A percentile compares a stretch with the other conserved stretches of the same genome.
Evolutionary conservation across 2,888 invertebrate species (phyloP).

Genomic region (Trissolcus japonicus): DNA sequence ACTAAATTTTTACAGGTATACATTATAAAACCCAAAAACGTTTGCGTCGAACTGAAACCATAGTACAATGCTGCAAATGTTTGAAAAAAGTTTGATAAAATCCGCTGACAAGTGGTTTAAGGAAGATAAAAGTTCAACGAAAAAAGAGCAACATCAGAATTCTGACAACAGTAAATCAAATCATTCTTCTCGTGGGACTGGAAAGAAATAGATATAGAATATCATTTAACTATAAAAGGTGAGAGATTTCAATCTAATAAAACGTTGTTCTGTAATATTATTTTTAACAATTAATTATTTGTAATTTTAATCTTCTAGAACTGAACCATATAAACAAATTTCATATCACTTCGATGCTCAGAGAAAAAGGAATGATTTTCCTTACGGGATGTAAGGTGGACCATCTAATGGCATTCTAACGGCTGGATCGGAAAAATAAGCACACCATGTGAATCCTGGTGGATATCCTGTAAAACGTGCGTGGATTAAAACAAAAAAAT

Average conservation of each 20-base stretch:
- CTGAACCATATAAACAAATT: background rate
- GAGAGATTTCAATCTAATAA: no score
- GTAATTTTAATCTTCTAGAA: background rate
- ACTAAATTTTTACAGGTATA: no score
- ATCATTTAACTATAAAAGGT: no score
- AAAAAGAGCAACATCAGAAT: conserved; percentile 5
- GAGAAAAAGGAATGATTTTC: background rate
- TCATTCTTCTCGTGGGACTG: no score
- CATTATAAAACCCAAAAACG: no score
- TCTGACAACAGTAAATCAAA: background rate
- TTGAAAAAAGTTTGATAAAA: conserved; percentile 9
- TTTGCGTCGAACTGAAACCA: no score
- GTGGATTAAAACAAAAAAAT: conserved; percentile 28
- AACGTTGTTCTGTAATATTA: no score
- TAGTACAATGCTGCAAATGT: conserved; percentile 11
- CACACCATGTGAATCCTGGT: conserved; percentile 74
- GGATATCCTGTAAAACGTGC: conserved; percentile 73
- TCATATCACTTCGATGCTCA: background rate
- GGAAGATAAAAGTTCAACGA: background rate
- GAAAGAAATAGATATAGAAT: no score
- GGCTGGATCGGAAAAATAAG: conserved; percentile 71
- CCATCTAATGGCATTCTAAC: conserved; percentile 59
- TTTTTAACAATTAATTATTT: no score
- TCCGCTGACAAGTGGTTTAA: conserved; percentile 12
- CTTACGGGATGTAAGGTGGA: conserved; percentile 44